Percentiles rank a stretch among this genome's conserved stretches.
Conservation (phyloP, 2,797 vertebrate genomes). For the Sebastes taczanowskii region DNA sequence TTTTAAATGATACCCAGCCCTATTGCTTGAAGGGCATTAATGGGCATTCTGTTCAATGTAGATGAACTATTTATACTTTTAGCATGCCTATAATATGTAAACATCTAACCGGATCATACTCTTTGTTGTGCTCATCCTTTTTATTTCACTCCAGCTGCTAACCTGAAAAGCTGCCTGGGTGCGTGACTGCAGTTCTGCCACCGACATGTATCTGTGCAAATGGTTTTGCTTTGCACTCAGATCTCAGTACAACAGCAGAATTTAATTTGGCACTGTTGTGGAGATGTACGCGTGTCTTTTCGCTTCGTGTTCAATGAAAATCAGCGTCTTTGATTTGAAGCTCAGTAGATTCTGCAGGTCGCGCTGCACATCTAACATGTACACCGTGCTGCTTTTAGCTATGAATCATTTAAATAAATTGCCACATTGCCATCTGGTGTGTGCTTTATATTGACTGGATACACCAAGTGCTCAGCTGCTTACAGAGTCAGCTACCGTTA, state of each 20-base stretch:
- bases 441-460: conserved; percentile 4
- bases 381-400: conserved; percentile 29
- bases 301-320: conserved; percentile 25
- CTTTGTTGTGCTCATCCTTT: conserved; percentile 32
- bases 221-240: conserved; percentile 22
- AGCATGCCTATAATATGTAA: conserved; percentile 13
- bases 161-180: conserved; percentile 35
- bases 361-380: conserved; percentile 12
- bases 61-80: conserved; percentile 21
- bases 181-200: conserved; percentile 21
- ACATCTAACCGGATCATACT: conserved; percentile 26
- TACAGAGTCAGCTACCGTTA: not conserved
- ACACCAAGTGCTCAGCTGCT: not conserved
- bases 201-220: conserved; percentile 16
- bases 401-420: conserved; percentile 45
- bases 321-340: conserved; percentile 26
- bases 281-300: conserved; percentile 2
- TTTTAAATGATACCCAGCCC: not conserved
- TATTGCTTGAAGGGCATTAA: conserved; percentile 14
- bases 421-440: conserved; percentile 40
- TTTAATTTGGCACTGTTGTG: conserved; percentile 18
- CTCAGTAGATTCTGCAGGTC: conserved; percentile 21
- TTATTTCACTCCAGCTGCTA: conserved; percentile 22
- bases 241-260: not conserved
- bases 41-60: conserved; percentile 7